These are phyloP conservation scores for Gambelia wislizenii DNA, from an alignment of 2,797 vertebrate species.

Conservation along the genomic window DNA sequence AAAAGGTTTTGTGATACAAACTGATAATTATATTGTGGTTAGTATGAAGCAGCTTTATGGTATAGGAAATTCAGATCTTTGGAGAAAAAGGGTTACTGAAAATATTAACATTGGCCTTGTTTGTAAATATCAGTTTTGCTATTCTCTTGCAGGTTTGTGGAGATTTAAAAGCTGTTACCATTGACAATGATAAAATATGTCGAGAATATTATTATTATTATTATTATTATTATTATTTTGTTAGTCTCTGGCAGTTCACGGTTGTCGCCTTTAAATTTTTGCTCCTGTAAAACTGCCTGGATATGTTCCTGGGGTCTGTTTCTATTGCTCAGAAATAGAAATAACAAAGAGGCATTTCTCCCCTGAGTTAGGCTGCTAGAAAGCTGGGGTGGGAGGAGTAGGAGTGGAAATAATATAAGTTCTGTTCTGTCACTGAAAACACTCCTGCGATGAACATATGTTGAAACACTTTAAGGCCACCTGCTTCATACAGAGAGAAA, in stretches of 20 bases:
- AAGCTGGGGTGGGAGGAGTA: neutral
- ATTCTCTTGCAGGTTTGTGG: neutral
- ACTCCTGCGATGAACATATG: neutral
- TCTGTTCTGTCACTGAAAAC: neutral
- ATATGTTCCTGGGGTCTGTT: too few relatives aligned
- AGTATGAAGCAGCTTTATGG: too few relatives aligned
- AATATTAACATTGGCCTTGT: neutral
- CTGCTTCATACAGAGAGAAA: neutral
- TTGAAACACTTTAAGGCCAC: neutral
- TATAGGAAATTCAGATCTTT: neutral
- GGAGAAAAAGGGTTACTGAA: neutral
- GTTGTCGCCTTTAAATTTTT: neutral
- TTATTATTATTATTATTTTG: too few relatives aligned
- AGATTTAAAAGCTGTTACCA: too few relatives aligned
- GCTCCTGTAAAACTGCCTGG: too few relatives aligned
- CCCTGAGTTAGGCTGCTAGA: neutral
- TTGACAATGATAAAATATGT: too few relatives aligned
- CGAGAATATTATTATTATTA: too few relatives aligned
- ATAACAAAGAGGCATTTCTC: neutral
- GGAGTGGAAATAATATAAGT: neutral
- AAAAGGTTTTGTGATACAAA: neutral
- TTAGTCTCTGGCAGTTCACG: neutral
- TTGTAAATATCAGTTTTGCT: neutral
- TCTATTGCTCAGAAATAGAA: neutral
- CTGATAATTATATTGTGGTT: neutral